These are phyloP conservation scores for Diachasma alloeum DNA, from an alignment of 1,140 invertebrate species.

Conservation along the genomic window DNA sequence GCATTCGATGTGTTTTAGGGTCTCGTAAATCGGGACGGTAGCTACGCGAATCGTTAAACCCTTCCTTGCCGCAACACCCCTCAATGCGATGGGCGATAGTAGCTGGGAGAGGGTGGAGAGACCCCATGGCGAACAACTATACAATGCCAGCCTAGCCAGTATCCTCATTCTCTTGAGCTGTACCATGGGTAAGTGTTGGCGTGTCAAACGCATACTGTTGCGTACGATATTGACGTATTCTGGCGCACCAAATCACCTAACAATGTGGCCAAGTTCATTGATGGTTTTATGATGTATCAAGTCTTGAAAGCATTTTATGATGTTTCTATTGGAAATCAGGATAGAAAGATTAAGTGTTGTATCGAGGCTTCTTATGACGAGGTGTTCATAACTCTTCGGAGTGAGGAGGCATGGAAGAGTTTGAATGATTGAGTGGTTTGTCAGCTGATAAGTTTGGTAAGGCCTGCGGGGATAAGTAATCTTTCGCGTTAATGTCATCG, in stretches of 20 bases:
- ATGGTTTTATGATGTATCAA: not conserved
- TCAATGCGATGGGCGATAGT: slow-evolving; percentile 20
- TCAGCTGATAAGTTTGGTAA: too few species aligned
- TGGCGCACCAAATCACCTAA: not conserved
- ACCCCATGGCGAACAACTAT: not conserved
- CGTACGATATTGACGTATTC: not conserved
- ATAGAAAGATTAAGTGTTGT: too few species aligned
- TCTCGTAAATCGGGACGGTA: slow-evolving; percentile 63
- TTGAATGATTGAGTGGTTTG: too few species aligned
- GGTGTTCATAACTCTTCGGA: too few species aligned
- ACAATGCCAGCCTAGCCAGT: not conserved
- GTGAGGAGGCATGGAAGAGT: too few species aligned
- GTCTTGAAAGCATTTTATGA: not conserved
- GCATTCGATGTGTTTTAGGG: slow-evolving; percentile 67
- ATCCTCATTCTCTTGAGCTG: not conserved
- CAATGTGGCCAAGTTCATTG: not conserved
- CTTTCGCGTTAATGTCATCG: too few species aligned
- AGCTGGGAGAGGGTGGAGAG: not conserved
- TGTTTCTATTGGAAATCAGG: too few species aligned
- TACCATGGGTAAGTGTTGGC: not conserved
- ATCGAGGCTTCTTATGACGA: too few species aligned
- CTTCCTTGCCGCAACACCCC: slow-evolving; percentile 62
- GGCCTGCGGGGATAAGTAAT: too few species aligned
- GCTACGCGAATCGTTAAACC: slow-evolving; percentile 66
- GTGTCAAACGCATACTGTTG: slow-evolving; percentile 1